Conservation (phyloP, 2,797 vertebrate species). For the Setipinna tenuifilis region DNA sequence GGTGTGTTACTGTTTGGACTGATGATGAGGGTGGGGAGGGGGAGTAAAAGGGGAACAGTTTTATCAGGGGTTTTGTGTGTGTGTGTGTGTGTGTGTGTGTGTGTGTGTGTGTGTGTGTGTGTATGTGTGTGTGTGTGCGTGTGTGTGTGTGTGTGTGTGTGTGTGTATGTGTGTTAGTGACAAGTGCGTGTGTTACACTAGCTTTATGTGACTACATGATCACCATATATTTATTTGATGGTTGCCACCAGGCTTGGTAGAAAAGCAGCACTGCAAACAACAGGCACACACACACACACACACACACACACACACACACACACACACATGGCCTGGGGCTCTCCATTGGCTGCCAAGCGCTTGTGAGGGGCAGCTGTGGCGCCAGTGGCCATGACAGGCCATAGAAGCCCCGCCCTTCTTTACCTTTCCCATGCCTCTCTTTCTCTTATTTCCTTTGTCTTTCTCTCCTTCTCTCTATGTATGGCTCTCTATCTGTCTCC, state of each 20-base stretch:
- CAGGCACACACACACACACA: neutral
- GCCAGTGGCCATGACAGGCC: neutral
- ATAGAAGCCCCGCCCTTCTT: too few species aligned
- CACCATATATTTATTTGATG: neutral
- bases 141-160: conserved; percentile 4
- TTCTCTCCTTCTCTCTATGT: neutral
- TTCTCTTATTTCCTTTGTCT: too few species aligned
- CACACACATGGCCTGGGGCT: neutral
- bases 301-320: neutral
- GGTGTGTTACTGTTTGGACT: neutral
- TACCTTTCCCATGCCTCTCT: too few species aligned
- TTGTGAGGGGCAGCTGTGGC: neutral
- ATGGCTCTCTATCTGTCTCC: neutral
- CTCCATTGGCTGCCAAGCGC: conserved; percentile 3
- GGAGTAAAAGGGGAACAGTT: neutral
- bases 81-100: conserved; percentile 26
- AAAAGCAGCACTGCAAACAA: neutral
- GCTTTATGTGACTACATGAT: neutral
- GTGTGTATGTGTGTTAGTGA: too few species aligned
- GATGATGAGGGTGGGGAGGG: neutral
- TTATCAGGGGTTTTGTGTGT: conserved; percentile 30
- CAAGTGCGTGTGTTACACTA: neutral
- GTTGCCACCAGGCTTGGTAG: neutral
- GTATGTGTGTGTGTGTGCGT: conserved; percentile 22
- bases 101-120: neutral